These are phyloP conservation scores for Microplitis mediator DNA, from an alignment of 1,140 invertebrate genomes.

Conservation along the genomic window DNA sequence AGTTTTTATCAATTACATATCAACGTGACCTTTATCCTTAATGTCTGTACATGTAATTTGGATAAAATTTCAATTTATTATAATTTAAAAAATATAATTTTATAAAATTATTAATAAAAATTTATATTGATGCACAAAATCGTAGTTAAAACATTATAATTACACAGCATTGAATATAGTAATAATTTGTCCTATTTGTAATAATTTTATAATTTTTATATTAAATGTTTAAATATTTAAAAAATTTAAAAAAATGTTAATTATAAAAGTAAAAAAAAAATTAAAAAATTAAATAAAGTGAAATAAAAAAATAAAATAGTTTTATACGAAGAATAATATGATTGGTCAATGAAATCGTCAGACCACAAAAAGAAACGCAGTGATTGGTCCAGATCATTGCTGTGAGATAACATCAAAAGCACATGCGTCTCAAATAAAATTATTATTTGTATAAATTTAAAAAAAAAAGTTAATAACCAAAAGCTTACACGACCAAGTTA, in stretches of 20 bases:
- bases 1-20: background rate
- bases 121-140: background rate
- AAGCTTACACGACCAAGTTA: background rate
- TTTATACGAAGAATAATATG: background rate
- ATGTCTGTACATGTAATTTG: background rate
- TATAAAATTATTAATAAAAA: background rate
- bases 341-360: conserved; percentile 38
- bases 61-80: background rate
- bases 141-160: background rate
- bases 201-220: background rate
- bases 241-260: background rate
- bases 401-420: background rate
- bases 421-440: conserved; percentile 7
- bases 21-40: background rate
- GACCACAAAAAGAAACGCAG: conserved; percentile 43
- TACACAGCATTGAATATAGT: background rate
- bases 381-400: conserved; percentile 41
- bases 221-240: background rate
- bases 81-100: no score
- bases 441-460: background rate
- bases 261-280: background rate
- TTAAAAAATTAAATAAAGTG: background rate
- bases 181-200: background rate
- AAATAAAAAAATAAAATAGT: background rate
- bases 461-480: background rate